A percentile compares a stretch with the other conserved stretches of the same genome.
These are phyloP conservation scores for Chloroceryle aenea DNA, from an alignment of 2,113 vertebrate genomes.

Conservation along the genomic window DNA sequence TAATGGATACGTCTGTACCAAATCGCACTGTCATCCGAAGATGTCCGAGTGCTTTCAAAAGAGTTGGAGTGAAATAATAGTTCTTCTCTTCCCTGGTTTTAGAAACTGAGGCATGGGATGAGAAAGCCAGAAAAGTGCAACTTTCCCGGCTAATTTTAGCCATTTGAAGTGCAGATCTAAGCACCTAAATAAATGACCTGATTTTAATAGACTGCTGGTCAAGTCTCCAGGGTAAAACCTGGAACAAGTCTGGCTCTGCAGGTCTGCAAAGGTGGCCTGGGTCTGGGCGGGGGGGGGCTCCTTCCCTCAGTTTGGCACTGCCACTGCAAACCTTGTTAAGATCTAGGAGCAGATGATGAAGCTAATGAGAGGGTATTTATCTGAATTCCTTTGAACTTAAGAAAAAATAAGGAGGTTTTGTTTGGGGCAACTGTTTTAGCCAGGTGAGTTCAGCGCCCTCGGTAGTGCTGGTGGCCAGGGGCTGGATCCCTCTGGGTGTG, in stretches of 20 bases:
- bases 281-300: not conserved
- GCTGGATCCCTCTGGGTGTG: not conserved
- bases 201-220: slow-evolving; percentile 49
- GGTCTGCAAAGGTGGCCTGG: not conserved
- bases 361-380: not conserved
- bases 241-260: not conserved
- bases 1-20: slow-evolving; percentile 58
- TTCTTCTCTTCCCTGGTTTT: slow-evolving; percentile 53
- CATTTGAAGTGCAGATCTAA: slow-evolving; percentile 49
- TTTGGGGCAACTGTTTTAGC: not conserved
- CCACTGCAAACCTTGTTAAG: not conserved
- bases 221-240: slow-evolving; percentile 17
- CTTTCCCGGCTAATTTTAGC: slow-evolving; percentile 55
- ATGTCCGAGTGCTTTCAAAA: slow-evolving; percentile 45
- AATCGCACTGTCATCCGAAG: slow-evolving; percentile 22
- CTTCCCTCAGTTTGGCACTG: not conserved
- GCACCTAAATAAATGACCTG: slow-evolving; percentile 56
- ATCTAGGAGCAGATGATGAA: not conserved
- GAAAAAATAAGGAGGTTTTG: not conserved
- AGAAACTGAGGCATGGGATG: slow-evolving; percentile 60
- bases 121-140: slow-evolving; percentile 32
- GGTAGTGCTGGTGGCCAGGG: not conserved
- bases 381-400: not conserved
- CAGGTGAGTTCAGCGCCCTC: not conserved
- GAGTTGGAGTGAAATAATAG: slow-evolving; percentile 47